phyloP scores from a whole-genome alignment of 2,888 invertebrate species.

The Scaptomyza parva region DNA sequence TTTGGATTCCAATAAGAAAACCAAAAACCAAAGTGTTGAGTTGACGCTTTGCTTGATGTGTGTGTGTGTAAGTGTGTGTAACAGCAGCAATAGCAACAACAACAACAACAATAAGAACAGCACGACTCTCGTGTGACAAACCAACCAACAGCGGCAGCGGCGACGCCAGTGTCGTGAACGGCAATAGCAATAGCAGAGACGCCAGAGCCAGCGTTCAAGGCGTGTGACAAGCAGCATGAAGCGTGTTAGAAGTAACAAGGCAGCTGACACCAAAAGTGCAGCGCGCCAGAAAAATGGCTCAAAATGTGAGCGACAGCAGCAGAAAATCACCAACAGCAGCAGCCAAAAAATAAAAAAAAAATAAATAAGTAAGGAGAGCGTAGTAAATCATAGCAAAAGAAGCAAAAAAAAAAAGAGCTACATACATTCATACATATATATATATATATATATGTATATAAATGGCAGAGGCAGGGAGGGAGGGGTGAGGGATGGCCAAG shows the following conservation, averaged over 20 bases:
- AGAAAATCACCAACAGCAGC: slow-evolving; percentile 14
- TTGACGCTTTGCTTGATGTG: slow-evolving; percentile 60
- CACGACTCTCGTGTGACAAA: slow-evolving; percentile 66
- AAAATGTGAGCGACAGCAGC: slow-evolving; percentile 59
- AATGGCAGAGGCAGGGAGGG: no score
- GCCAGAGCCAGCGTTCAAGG: slow-evolving; percentile 63
- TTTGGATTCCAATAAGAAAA: slow-evolving; percentile 74
- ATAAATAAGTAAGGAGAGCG: no score
- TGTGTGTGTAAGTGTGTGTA: slow-evolving; percentile 34
- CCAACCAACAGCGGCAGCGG: slow-evolving; percentile 69
- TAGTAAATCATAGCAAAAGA: slow-evolving; percentile 72
- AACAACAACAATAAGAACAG: slow-evolving; percentile 18
- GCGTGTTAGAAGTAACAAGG: slow-evolving; percentile 79
- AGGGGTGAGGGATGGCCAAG: slow-evolving; percentile 46
- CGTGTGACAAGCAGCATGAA: slow-evolving; percentile 69
- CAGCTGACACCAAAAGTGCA: slow-evolving; percentile 78
- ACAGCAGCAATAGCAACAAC: slow-evolving; percentile 15
- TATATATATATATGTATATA: no score
- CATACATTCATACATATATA: no score
- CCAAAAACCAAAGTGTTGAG: slow-evolving; percentile 75
- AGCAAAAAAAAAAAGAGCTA: slow-evolving; percentile 5
- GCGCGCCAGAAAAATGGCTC: slow-evolving; percentile 70
- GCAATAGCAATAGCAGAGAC: slow-evolving; percentile 47
- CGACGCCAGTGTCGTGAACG: slow-evolving; percentile 50
- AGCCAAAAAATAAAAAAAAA: slow-evolving; percentile 12